A percentile compares a stretch with the other conserved stretches of the same genome.
phyloP scores from a whole-genome alignment of 2,888 invertebrate genomes.

The Diplazon laetatorius region DNA sequence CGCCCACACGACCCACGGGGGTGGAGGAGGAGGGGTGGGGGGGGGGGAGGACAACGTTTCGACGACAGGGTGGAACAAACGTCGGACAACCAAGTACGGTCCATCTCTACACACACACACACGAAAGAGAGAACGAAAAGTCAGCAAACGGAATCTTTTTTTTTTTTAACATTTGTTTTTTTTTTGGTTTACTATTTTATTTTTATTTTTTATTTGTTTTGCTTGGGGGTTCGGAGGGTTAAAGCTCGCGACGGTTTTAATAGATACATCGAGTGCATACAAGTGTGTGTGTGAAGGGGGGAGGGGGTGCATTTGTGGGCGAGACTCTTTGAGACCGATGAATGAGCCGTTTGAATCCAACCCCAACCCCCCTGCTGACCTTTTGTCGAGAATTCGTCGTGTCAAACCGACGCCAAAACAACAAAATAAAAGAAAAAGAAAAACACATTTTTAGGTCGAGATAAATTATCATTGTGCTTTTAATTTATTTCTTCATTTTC shows the following conservation, averaged over 20 bases:
- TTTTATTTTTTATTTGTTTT: no score
- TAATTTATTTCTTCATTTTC: no score
- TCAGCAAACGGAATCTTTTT: neutral
- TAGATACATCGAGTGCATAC: neutral
- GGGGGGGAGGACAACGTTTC: neutral
- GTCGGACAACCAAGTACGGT: neutral
- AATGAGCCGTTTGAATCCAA: neutral
- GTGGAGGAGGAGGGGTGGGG: no score
- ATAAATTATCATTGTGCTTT: neutral
- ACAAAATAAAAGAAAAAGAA: no score
- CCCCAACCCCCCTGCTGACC: neutral
- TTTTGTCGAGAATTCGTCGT: neutral
- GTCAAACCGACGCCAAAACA: neutral
- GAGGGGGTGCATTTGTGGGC: neutral
- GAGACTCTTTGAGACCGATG: conserved; percentile 7
- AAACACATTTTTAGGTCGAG: no score
- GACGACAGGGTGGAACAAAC: neutral
- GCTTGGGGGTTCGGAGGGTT: neutral
- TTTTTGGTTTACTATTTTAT: neutral
- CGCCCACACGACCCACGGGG: no score
- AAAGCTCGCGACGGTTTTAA: conserved; percentile 2
- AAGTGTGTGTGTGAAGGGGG: neutral
- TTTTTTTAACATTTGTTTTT: neutral
- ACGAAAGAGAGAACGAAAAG: neutral
- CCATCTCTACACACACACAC: no score